Conservation (phyloP, 2,113 vertebrate species). For the Rhynchomys soricoides region DNA sequence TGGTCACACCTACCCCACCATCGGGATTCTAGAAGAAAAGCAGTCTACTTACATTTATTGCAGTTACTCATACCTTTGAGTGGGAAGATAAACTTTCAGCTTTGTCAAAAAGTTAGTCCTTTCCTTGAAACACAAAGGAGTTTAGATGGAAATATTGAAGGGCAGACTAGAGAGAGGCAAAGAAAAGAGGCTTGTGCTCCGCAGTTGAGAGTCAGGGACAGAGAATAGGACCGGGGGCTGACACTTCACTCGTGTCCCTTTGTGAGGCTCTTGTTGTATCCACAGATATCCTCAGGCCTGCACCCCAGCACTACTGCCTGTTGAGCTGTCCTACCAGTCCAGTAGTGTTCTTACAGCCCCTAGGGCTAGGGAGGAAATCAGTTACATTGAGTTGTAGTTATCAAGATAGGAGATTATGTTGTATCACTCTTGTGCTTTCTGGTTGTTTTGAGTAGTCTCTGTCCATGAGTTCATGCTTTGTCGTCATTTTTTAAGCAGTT, state of each 20-base stretch:
- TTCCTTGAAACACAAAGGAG: slow-evolving; percentile 3
- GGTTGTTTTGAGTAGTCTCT: neutral
- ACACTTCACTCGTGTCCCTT: neutral
- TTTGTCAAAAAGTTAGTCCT: neutral
- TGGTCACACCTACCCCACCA: neutral
- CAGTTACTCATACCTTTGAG: neutral
- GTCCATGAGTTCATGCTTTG: neutral
- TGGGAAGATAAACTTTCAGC: neutral
- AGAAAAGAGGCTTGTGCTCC: neutral
- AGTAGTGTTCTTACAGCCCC: neutral
- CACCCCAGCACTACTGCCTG: neutral
- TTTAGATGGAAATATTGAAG: neutral
- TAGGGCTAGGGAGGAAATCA: slow-evolving; percentile 4
- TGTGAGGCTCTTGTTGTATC: neutral
- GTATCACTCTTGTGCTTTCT: neutral
- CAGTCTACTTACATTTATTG: neutral
- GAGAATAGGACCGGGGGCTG: neutral
- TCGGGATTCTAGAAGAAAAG: neutral
- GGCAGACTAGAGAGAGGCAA: neutral
- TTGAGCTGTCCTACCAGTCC: neutral
- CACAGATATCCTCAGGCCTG: neutral
- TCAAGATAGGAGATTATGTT: slow-evolving; percentile 6
- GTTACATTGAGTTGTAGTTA: neutral
- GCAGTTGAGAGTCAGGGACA: neutral
- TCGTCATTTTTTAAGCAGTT: neutral